These are phyloP conservation scores for Lithophane socia DNA, from an alignment of 2,888 invertebrate species.

Conservation along the genomic window DNA sequence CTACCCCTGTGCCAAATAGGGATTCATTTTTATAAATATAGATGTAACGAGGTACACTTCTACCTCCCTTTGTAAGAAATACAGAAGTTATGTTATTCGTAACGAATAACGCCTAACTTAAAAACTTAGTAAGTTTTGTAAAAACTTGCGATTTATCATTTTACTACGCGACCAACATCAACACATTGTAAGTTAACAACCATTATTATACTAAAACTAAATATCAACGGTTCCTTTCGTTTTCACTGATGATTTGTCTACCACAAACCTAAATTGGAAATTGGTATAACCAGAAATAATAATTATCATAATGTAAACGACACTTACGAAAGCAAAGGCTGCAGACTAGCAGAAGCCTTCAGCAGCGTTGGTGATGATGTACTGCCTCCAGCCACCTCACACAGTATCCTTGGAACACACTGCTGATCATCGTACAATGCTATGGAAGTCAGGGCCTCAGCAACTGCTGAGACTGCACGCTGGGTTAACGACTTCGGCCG, in stretches of 20 bases:
- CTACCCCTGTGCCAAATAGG: no score
- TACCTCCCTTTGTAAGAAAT: neutral
- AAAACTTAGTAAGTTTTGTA: neutral
- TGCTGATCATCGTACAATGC: slow-evolving; percentile 93
- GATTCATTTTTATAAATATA: no score
- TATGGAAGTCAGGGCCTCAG: slow-evolving; percentile 84
- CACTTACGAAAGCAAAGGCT: slow-evolving; percentile 91
- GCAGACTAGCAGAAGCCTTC: slow-evolving; percentile 85
- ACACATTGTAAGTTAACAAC: neutral
- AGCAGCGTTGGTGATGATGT: slow-evolving; percentile 73
- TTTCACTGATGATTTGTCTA: neutral
- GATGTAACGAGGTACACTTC: neutral
- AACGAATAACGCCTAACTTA: neutral
- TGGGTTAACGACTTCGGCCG: slow-evolving; percentile 75
- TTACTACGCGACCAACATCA: neutral
- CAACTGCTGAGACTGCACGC: slow-evolving; percentile 80
- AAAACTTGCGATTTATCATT: neutral
- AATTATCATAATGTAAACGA: neutral
- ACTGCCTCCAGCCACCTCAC: slow-evolving; percentile 93
- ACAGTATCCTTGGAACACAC: slow-evolving; percentile 95
- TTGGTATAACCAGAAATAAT: neutral
- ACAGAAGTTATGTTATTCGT: neutral
- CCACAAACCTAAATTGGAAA: neutral
- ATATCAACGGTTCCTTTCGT: neutral
- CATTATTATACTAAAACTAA: neutral